These are phyloP conservation scores for Apeira syringaria DNA, from an alignment of 2,888 invertebrate species.

Conservation along the genomic window DNA sequence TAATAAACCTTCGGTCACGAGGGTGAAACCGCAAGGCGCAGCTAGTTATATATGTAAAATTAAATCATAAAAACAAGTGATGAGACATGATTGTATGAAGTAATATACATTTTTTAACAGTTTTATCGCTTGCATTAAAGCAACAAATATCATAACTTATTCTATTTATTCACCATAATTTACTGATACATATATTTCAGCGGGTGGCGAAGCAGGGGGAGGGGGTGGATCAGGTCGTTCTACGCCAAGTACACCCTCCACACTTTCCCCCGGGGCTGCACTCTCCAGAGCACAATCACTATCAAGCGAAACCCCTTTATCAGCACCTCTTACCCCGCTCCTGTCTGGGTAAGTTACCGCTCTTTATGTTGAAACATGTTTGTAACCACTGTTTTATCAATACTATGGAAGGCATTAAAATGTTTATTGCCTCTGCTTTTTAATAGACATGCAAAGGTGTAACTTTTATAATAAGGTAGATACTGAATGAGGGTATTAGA, in stretches of 20 bases:
- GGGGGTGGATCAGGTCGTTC: constrained; percentile 73
- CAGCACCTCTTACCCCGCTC: constrained; percentile 66
- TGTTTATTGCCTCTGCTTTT: constrained; percentile 11
- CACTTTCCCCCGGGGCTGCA: constrained; percentile 83
- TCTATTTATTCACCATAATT: too few relatives aligned
- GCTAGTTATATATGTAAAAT: too few relatives aligned
- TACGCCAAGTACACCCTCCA: constrained; percentile 84
- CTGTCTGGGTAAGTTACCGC: constrained; percentile 64
- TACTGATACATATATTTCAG: constrained; percentile 33
- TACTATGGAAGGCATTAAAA: background rate
- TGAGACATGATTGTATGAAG: too few relatives aligned
- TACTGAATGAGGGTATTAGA: background rate
- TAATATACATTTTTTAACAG: too few relatives aligned
- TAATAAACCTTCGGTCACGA: too few relatives aligned
- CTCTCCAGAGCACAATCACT: constrained; percentile 73
- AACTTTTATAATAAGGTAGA: background rate
- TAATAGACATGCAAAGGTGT: background rate
- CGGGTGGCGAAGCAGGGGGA: constrained; percentile 64
- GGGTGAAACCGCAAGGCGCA: too few relatives aligned
- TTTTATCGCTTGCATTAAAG: too few relatives aligned
- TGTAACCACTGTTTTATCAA: background rate
- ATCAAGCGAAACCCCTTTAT: constrained; percentile 75
- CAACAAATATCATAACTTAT: too few relatives aligned
- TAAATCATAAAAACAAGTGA: too few relatives aligned
- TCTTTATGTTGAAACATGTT: constrained; percentile 1